A percentile compares a stretch with the other conserved stretches of the same genome.
phyloP scores from a whole-genome alignment of 2,888 invertebrate genomes.

The Macrosiphum euphorbiae region DNA sequence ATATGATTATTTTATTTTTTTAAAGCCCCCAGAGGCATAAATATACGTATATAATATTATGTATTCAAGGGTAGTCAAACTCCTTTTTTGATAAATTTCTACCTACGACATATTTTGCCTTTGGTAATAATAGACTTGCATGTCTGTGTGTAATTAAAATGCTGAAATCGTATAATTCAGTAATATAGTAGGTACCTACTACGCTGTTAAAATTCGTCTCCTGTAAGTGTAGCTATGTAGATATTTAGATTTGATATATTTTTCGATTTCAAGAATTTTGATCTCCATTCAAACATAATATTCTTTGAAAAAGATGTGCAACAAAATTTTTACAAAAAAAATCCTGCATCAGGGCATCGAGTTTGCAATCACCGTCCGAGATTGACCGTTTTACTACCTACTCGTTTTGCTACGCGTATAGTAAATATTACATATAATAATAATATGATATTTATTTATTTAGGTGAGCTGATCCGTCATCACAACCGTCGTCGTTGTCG shows the following conservation, averaged over 20 bases:
- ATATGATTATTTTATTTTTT: not conserved
- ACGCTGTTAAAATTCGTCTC: not conserved
- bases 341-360: no score
- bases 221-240: not conserved
- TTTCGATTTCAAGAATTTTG: no score
- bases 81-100: not conserved
- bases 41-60: not conserved
- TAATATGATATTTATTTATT: not conserved
- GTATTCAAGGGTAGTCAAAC: not conserved
- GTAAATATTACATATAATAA: not conserved
- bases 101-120: not conserved
- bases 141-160: not conserved
- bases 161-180: not conserved
- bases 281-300: no score
- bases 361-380: no score
- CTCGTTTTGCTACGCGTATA: not conserved
- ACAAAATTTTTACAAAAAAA: no score
- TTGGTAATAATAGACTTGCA: not conserved
- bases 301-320: no score
- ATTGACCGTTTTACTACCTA: no score
- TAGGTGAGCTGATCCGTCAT: not conserved
- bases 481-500: not conserved
- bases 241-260: no score
- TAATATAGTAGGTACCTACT: not conserved
- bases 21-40: not conserved